Evolutionary conservation across 2,888 invertebrate species (phyloP).

Genomic region (Xanthostigma xanthostigma): DNA sequence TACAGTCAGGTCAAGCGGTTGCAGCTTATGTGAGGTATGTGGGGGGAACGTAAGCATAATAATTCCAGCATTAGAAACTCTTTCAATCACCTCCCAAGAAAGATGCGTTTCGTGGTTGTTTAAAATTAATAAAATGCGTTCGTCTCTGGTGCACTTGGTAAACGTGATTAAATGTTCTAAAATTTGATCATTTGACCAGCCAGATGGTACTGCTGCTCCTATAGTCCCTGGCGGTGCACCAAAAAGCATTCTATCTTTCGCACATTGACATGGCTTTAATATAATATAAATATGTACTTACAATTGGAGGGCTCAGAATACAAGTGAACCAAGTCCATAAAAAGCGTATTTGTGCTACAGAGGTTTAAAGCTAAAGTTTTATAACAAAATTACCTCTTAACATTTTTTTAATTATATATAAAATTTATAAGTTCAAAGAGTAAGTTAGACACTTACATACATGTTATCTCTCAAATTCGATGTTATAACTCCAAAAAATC

Average conservation of each 20-base stretch:
- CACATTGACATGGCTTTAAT: too few species aligned
- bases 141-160: neutral
- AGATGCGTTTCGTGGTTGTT: neutral
- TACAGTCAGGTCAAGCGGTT: too few species aligned
- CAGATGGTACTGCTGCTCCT: neutral
- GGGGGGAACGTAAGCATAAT: too few species aligned
- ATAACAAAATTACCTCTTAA: too few species aligned
- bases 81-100: neutral
- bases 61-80: neutral
- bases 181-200: neutral
- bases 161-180: neutral
- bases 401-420: too few species aligned
- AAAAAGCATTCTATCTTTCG: neutral
- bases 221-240: neutral
- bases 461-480: conserved; percentile 1
- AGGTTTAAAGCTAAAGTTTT: too few species aligned
- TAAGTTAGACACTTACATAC: conserved; percentile 1
- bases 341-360: too few species aligned
- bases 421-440: conserved; percentile 3
- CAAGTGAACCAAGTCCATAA: too few species aligned
- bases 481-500: conserved; percentile 3
- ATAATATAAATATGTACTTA: too few species aligned
- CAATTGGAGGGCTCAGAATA: too few species aligned
- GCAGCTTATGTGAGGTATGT: too few species aligned
- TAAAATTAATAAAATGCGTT: neutral